phyloP scores from a whole-genome alignment of 35 echinoderm and acorn worm species.

The Lytechinus variegatus region DNA sequence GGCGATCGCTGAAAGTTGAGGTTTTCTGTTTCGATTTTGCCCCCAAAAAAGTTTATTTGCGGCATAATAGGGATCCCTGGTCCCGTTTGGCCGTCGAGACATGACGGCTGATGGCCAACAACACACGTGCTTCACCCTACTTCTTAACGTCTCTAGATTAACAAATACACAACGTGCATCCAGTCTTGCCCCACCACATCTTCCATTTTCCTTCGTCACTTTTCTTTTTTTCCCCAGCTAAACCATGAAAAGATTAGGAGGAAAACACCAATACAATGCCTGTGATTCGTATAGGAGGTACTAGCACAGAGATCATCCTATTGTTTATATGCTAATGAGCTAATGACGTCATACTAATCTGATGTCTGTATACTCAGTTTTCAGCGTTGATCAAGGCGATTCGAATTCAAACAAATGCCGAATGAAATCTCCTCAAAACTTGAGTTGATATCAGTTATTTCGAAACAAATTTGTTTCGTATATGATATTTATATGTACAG shows the following conservation, averaged over 20 bases:
- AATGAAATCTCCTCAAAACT: not conserved
- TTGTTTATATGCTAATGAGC: slow-evolving; percentile 13
- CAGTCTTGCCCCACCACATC: not conserved
- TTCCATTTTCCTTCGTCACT: not conserved
- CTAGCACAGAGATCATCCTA: not conserved
- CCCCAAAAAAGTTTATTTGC: not conserved
- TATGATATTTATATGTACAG: not conserved
- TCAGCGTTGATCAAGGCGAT: not conserved
- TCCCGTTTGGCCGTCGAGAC: not conserved
- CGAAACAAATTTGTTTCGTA: not conserved
- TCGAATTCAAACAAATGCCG: not conserved
- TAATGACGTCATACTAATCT: not conserved
- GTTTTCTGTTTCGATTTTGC: slow-evolving; percentile 16
- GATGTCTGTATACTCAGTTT: not conserved
- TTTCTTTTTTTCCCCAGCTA: not conserved
- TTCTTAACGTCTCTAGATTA: not conserved
- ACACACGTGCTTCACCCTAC: not conserved
- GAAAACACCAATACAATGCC: not conserved
- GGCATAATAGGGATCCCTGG: not conserved
- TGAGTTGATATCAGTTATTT: not conserved
- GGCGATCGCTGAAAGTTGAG: slow-evolving; percentile 38
- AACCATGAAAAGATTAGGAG: not conserved
- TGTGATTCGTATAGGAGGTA: not conserved
- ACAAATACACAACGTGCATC: not conserved
- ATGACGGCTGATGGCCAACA: not conserved